These are phyloP conservation scores for Linurgus olivaceus DNA, from an alignment of 2,797 vertebrate species.

Conservation along the genomic window DNA sequence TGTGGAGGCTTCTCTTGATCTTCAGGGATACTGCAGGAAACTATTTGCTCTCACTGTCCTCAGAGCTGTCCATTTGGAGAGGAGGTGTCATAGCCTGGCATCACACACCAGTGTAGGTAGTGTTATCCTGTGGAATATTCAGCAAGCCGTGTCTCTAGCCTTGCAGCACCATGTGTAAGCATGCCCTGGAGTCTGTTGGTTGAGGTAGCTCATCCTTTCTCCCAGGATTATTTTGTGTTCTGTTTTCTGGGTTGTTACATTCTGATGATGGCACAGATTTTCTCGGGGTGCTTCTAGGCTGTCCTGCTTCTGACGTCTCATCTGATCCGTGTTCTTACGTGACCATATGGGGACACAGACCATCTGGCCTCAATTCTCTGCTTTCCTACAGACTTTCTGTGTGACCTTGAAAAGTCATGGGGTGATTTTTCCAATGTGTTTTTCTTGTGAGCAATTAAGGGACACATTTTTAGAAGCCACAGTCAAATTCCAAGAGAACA, in stretches of 20 bases:
- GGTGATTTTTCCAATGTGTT: neutral
- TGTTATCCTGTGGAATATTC: neutral
- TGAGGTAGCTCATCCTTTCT: neutral
- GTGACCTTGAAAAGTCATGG: neutral
- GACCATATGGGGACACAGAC: neutral
- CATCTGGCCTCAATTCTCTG: neutral
- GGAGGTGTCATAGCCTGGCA: neutral
- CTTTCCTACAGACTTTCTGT: neutral
- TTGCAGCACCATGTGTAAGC: neutral
- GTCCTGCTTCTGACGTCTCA: neutral
- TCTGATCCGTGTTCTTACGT: neutral
- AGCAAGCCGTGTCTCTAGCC: neutral
- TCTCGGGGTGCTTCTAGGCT: neutral
- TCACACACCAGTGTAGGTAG: rapidly evolving
- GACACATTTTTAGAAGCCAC: neutral
- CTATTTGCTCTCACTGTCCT: neutral
- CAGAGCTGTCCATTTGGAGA: neutral
- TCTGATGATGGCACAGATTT: neutral
- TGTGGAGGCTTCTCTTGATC: neutral
- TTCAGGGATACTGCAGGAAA: neutral
- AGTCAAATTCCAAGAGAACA: neutral
- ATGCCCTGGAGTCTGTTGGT: neutral
- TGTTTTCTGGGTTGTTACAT: neutral
- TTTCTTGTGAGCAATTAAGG: neutral
- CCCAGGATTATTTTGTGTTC: neutral